These are phyloP conservation scores for Nothocercus nigrocapillus DNA, from an alignment of 2,113 vertebrate species.

Conservation along the genomic window DNA sequence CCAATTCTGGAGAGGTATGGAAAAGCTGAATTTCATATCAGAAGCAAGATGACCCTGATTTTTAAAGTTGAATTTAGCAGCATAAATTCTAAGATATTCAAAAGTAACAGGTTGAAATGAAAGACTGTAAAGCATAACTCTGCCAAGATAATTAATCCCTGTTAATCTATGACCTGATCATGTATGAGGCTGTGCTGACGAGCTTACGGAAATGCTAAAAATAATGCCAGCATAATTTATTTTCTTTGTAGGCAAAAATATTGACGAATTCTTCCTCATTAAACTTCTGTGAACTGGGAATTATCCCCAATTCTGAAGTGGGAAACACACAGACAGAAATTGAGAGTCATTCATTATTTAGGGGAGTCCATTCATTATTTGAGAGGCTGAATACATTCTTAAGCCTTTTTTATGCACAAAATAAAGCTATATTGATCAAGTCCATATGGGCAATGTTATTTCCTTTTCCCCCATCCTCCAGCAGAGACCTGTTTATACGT, in stretches of 20 bases:
- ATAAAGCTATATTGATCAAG: not conserved
- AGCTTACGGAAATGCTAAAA: constrained; percentile 44
- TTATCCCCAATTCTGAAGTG: not conserved
- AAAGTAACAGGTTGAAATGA: constrained; percentile 43
- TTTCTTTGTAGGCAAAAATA: constrained; percentile 66
- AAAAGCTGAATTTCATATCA: not conserved
- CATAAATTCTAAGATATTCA: not conserved
- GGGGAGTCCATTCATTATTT: not conserved
- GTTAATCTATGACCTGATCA: constrained; percentile 51
- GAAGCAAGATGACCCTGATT: constrained; percentile 40
- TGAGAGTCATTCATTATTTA: not conserved
- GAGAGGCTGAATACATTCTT: not conserved
- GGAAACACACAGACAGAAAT: not conserved
- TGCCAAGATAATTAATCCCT: constrained; percentile 61
- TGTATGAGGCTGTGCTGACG: constrained; percentile 29
- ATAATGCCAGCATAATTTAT: constrained; percentile 60
- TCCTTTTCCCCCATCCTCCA: not conserved
- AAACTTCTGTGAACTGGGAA: constrained; percentile 52
- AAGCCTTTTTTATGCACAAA: not conserved
- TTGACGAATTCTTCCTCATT: constrained; percentile 64
- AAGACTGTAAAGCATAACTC: constrained; percentile 38
- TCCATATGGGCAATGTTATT: not conserved
- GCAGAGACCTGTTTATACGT: not conserved
- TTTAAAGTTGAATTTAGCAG: not conserved
- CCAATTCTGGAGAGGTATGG: not conserved